These are phyloP conservation scores for Catharus fuscescens DNA, from an alignment of 2,113 vertebrate genomes.

Conservation along the genomic window DNA sequence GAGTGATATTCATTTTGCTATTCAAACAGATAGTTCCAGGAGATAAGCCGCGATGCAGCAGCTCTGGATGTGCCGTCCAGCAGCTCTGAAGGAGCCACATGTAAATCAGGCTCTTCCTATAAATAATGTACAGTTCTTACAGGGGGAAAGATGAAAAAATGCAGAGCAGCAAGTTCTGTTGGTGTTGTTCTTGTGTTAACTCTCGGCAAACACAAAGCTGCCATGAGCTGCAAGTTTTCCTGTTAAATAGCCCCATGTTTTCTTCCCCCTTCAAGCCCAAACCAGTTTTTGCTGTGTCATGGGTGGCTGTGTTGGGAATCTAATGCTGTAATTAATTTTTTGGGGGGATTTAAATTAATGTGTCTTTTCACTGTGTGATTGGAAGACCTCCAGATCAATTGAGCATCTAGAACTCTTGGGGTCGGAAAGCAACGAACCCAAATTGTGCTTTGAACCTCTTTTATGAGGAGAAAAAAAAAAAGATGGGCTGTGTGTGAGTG, in stretches of 20 bases:
- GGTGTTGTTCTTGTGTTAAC: neutral
- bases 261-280: neutral
- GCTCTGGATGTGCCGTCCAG: neutral
- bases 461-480: too few relatives aligned
- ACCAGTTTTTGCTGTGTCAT: neutral
- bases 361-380: neutral
- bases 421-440: neutral
- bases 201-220: neutral
- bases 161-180: neutral
- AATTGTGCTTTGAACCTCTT: accelerated
- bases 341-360: neutral
- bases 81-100: neutral
- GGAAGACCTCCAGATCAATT: neutral
- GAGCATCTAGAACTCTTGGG: neutral
- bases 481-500: neutral
- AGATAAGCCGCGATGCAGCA: neutral
- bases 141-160: neutral
- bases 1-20: neutral
- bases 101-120: neutral
- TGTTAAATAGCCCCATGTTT: neutral
- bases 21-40: slow-evolving; percentile 10
- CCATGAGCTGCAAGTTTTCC: neutral
- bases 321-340: neutral
- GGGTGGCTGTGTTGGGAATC: neutral
- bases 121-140: neutral